Evolutionary conservation across 2,797 vertebrate genomes (phyloP).

Genomic region (Adrianichthys oophorus): DNA sequence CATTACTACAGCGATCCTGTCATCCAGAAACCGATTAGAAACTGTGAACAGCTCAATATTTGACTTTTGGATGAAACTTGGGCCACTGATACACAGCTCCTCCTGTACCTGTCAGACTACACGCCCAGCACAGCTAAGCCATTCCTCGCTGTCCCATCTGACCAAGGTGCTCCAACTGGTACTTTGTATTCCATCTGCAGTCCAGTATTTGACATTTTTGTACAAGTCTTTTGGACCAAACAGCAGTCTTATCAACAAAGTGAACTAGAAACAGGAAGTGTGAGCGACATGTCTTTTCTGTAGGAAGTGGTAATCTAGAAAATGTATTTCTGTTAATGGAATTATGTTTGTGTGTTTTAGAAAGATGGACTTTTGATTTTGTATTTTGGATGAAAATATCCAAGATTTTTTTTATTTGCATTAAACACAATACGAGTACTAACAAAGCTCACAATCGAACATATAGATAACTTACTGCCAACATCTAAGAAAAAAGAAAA

Average conservation of each 20-base stretch:
- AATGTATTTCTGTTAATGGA: slow-evolving; percentile 54
- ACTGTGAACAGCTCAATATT: slow-evolving; percentile 52
- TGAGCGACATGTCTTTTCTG: slow-evolving; percentile 59
- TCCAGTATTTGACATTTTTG: slow-evolving; percentile 64
- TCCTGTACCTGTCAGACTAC: slow-evolving; percentile 12
- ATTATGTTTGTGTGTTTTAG: slow-evolving; percentile 58
- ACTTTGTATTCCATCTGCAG: slow-evolving; percentile 51
- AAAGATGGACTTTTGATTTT: slow-evolving; percentile 51
- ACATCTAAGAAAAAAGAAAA: slow-evolving; percentile 16
- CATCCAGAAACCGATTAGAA: slow-evolving; percentile 39
- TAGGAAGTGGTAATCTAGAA: slow-evolving; percentile 64
- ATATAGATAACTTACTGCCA: slow-evolving; percentile 49
- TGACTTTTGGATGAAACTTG: slow-evolving; percentile 57
- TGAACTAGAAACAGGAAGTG: slow-evolving; percentile 11
- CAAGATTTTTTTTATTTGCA: slow-evolving; percentile 54
- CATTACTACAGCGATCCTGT: slow-evolving; percentile 39
- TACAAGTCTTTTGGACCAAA: slow-evolving; percentile 73
- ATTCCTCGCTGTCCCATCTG: slow-evolving; percentile 40
- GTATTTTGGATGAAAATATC: slow-evolving; percentile 45
- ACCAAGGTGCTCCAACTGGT: slow-evolving; percentile 70
- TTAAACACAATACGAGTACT: slow-evolving; percentile 15
- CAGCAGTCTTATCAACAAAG: slow-evolving; percentile 43
- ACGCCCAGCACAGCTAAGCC: slow-evolving; percentile 44
- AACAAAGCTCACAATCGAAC: slow-evolving; percentile 7
- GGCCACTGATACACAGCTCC: slow-evolving; percentile 55